phyloP scores from a whole-genome alignment of 2,797 vertebrate genomes.

The Orestias chungarensis region DNA sequence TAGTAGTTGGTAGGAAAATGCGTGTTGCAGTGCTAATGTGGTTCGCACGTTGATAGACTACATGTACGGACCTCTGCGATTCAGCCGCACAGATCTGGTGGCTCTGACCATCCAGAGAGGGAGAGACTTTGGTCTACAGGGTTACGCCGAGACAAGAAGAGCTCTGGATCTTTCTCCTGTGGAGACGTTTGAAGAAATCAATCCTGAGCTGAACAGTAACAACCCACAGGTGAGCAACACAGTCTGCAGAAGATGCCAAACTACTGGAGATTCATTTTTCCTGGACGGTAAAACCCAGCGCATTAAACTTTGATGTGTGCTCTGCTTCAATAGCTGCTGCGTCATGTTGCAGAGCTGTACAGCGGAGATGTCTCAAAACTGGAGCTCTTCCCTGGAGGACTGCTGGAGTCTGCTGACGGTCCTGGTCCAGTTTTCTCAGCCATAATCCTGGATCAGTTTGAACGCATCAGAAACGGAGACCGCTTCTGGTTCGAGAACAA shows the following conservation, averaged over 20 bases:
- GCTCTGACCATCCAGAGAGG: constrained; percentile 89
- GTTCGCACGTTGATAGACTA: constrained; percentile 81
- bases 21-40: neutral
- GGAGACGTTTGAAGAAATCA: constrained; percentile 81
- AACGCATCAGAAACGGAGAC: constrained; percentile 90
- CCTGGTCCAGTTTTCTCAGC: constrained; percentile 85
- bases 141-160: constrained; percentile 83
- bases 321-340: constrained; percentile 68
- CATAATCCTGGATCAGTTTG: constrained; percentile 91
- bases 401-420: constrained; percentile 83
- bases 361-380: constrained; percentile 79
- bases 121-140: constrained; percentile 91
- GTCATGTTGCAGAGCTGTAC: constrained; percentile 79
- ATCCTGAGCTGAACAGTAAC: constrained; percentile 64
- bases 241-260: neutral
- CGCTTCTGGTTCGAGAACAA: constrained; percentile 98
- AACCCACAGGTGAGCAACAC: constrained; percentile 72
- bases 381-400: constrained; percentile 89
- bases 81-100: constrained; percentile 87
- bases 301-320: constrained; percentile 18
- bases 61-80: constrained; percentile 91
- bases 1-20: neutral
- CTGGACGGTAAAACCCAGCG: neutral
- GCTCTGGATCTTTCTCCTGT: constrained; percentile 76
- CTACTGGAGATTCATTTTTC: neutral